Evolutionary conservation across 2,888 invertebrate species (phyloP).

Genomic region (Melinaea marsaeus): DNA sequence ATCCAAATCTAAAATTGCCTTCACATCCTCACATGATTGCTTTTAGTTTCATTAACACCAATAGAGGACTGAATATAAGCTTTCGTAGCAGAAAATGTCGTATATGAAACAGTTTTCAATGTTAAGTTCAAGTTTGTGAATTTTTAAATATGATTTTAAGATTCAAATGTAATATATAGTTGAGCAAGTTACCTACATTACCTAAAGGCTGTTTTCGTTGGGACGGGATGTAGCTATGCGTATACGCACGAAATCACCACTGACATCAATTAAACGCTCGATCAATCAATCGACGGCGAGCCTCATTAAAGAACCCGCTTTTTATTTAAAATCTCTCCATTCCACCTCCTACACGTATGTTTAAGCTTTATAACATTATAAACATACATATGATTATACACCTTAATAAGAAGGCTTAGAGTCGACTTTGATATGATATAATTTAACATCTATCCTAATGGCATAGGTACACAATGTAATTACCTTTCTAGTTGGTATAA

Average conservation of each 20-base stretch:
- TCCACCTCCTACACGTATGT: conserved; percentile 42
- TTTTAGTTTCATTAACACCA: conserved; percentile 25
- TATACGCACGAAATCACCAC: conserved; percentile 34
- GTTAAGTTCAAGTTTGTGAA: neutral
- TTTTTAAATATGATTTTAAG: neutral
- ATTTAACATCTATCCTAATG: conserved; percentile 22
- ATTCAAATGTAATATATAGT: neutral
- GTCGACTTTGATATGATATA: conserved; percentile 7
- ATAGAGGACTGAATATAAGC: conserved; percentile 1
- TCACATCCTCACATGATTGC: conserved; percentile 45
- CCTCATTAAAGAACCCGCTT: conserved; percentile 44
- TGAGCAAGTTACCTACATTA: conserved; percentile 4
- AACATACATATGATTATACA: conserved; percentile 8
- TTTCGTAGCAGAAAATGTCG: neutral
- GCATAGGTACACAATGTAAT: conserved; percentile 49
- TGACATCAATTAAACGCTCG: conserved; percentile 45
- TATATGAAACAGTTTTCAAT: too few species aligned
- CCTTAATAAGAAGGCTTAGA: neutral
- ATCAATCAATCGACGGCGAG: conserved; percentile 43
- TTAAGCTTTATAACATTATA: conserved; percentile 23
- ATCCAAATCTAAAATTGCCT: conserved; percentile 64
- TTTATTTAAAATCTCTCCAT: conserved; percentile 41
- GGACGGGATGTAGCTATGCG: conserved; percentile 24
- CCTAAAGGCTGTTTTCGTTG: neutral
- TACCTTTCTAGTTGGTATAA: conserved; percentile 57